Conservation (phyloP, 2,797 vertebrate genomes). For the Mormyrops boulengeri region DNA sequence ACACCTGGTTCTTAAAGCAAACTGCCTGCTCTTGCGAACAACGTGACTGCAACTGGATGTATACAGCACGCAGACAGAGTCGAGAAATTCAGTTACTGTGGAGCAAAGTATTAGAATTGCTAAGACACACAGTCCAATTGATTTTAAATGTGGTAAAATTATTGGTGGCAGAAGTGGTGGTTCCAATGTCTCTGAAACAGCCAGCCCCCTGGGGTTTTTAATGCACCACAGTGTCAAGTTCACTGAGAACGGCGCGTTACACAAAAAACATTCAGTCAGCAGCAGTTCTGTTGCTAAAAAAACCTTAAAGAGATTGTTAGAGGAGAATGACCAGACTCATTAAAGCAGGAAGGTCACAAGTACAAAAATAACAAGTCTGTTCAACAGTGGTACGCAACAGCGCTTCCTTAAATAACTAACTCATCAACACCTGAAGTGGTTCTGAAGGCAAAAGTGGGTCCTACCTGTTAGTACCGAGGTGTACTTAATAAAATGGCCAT, state of each 20-base stretch:
- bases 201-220: not conserved
- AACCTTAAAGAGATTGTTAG: not conserved
- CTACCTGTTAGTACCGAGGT: not conserved
- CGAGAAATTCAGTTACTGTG: not conserved
- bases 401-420: not conserved
- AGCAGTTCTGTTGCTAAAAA: not conserved
- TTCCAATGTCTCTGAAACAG: not conserved
- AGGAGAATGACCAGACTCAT: not conserved
- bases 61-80: not conserved
- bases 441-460: not conserved
- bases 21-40: not conserved
- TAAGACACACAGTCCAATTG: not conserved
- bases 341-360: not conserved
- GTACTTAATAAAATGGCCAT: not conserved
- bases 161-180: not conserved
- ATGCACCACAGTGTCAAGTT: not conserved
- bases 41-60: not conserved
- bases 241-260: not conserved
- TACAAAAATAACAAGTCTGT: not conserved
- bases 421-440: not conserved
- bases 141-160: not conserved
- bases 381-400: not conserved
- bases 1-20: not conserved
- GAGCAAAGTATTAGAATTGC: not conserved
- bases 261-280: not conserved